These are phyloP conservation scores for Tachypleus tridentatus DNA, from an alignment of 1,140 invertebrate genomes.

Conservation along the genomic window DNA sequence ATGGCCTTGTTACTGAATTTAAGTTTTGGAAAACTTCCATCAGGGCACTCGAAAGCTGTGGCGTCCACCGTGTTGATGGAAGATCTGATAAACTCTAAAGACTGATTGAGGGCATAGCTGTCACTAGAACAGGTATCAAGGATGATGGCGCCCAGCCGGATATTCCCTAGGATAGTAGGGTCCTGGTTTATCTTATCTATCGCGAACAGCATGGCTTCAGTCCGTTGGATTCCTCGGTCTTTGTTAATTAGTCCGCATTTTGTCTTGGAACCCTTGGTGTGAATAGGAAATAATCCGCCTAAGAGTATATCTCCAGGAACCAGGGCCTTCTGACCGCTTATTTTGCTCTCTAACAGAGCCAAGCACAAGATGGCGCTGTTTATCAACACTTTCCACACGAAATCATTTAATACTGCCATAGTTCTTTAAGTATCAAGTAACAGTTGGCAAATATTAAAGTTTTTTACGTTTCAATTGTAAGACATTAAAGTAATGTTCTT, in stretches of 20 bases:
- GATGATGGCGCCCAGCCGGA: conserved; percentile 45
- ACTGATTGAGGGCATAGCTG: conserved; percentile 51
- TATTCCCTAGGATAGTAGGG: conserved; percentile 36
- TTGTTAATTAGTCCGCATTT: conserved; percentile 34
- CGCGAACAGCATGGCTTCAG: conserved; percentile 54
- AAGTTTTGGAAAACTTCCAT: conserved; percentile 38
- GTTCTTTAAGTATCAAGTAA: no score
- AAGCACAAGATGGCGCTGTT: no score
- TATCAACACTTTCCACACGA: no score
- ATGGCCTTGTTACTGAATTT: conserved; percentile 40
- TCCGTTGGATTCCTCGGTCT: conserved; percentile 44
- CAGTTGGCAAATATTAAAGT: no score
- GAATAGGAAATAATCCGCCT: conserved; percentile 51
- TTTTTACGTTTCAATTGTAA: no score
- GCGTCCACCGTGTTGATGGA: conserved; percentile 50
- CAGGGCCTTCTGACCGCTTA: conserved; percentile 8
- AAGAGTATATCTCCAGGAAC: conserved; percentile 44
- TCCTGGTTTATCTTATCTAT: conserved; percentile 47
- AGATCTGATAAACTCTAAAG: conserved; percentile 50
- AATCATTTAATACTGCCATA: no score
- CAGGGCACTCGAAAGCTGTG: conserved; percentile 47
- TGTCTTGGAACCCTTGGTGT: conserved; percentile 38
- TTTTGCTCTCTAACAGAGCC: no score
- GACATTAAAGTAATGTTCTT: no score
- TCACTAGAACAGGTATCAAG: conserved; percentile 51